phyloP scores from a whole-genome alignment of 2,888 invertebrate genomes.

The Mesorhabditis belari region DNA sequence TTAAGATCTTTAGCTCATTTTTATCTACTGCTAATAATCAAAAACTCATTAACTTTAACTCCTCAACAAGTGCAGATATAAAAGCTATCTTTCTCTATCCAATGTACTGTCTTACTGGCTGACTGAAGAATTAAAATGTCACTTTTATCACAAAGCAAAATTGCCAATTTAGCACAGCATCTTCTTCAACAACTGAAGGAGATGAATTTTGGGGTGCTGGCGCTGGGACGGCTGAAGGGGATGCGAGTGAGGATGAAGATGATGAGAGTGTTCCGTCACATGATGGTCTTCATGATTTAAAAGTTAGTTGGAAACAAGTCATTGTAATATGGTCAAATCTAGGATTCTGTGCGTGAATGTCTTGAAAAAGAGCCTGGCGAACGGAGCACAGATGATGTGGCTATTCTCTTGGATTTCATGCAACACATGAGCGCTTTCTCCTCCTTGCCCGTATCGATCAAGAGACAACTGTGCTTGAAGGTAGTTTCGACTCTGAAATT shows the following conservation, averaged over 20 bases:
- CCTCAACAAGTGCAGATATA: too few species aligned
- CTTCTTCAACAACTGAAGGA: slow-evolving; percentile 47
- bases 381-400: slow-evolving; percentile 88
- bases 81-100: too few species aligned
- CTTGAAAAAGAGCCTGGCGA: slow-evolving; percentile 93
- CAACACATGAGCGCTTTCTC: slow-evolving; percentile 76
- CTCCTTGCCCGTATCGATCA: slow-evolving; percentile 88
- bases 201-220: slow-evolving; percentile 58
- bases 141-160: neutral
- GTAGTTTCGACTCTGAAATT: neutral
- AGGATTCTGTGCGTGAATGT: slow-evolving; percentile 88
- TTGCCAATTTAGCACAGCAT: slow-evolving; percentile 35
- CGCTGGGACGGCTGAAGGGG: slow-evolving; percentile 86
- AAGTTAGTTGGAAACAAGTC: too few species aligned
- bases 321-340: slow-evolving; percentile 12
- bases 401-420: slow-evolving; percentile 88
- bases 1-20: too few species aligned
- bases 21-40: too few species aligned
- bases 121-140: too few species aligned
- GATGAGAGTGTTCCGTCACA: slow-evolving; percentile 60
- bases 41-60: too few species aligned
- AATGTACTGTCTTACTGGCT: too few species aligned
- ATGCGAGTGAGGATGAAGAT: slow-evolving; percentile 66
- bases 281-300: slow-evolving; percentile 30
- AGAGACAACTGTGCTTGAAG: slow-evolving; percentile 78